Evolutionary conservation across 1,140 invertebrate species (phyloP), one percentile per base, ranked within the genome.

Genomic region (Megathymus violae): DNA sequence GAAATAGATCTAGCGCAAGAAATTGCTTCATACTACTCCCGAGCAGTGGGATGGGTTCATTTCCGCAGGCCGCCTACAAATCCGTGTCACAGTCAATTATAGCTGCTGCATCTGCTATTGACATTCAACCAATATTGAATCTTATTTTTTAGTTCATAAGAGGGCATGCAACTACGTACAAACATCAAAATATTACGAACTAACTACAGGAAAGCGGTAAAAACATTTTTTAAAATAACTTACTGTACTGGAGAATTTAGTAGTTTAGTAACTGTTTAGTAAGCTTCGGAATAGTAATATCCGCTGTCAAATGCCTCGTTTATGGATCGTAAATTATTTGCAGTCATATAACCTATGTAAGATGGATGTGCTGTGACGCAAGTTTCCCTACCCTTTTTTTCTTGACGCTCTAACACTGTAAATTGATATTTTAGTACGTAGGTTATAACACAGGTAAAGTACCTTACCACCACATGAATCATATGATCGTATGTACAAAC

Each of bases 1-100:
- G 52, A 58, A 58, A 58, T 58, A 58, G 52, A 58, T 58, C 41
- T 43, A 58, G 52, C 40, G 43, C 25, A 41, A 58, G 52, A 58
- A 58, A 58, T 58, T 58, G 52, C 52, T 58, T 40, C 9, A 36
- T 43, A 44, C 22, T 44, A 5, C 17, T 16, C 19, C 38, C 51
- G 38, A 44, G 52, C 19, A 6, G 52, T 27, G 52, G 52, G 27
- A 58, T 58, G 41, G 52, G 27, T 58, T 59, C 54, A 59, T 59
- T 59, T 59, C 54, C 54, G 54, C 54, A 44, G 25, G 27, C 54
- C 38, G 43, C 41, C 41, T 59, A 43, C 54, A 59, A 47, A 46
- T 59, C 27, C 11, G 25, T 47, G 27, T 59, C 43, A 59, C 17
- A 59, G 41, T 51, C 48, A 36, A 36, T 36, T 36, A 51, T 51